Conservation (phyloP, 2,113 vertebrate species). For the Menidia beryllina region DNA sequence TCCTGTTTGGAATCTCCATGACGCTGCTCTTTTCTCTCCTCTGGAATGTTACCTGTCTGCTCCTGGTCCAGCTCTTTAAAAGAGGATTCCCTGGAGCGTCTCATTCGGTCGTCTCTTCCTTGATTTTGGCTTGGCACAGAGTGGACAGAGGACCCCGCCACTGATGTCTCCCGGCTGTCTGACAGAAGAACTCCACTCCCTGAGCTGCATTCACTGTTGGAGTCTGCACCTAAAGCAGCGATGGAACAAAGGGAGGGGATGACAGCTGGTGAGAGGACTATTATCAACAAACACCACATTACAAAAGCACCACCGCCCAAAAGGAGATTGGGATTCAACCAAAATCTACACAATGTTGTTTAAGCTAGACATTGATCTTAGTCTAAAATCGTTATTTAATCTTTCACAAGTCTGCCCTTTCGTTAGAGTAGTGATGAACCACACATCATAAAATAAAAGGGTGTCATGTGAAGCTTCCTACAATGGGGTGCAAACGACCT, state of each 20-base stretch:
- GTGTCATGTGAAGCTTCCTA: neutral
- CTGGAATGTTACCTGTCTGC: constrained; percentile 15
- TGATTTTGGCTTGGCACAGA: constrained; percentile 21
- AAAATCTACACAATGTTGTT: constrained; percentile 48
- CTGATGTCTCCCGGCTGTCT: constrained; percentile 70
- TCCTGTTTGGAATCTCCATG: constrained; percentile 33
- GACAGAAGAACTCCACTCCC: constrained; percentile 66
- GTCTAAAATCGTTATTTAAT: constrained; percentile 10
- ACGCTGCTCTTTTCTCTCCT: constrained; percentile 8
- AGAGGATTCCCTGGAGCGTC: constrained; percentile 34
- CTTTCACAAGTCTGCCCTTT: neutral
- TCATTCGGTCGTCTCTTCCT: constrained; percentile 24
- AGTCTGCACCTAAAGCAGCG: constrained; percentile 63
- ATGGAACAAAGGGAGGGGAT: constrained; percentile 39
- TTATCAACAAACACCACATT: constrained; percentile 66
- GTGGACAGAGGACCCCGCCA: constrained; percentile 35
- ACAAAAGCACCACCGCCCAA: constrained; percentile 51
- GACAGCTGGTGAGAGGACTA: constrained; percentile 66
- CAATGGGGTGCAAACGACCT: neutral
- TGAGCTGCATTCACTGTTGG: constrained; percentile 71
- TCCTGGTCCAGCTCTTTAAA: constrained; percentile 45
- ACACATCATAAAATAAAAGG: constrained; percentile 6
- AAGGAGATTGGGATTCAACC: constrained; percentile 44
- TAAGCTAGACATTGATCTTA: constrained; percentile 33
- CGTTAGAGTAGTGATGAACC: neutral